Base-by-base conservation (phyloP, 1,140 invertebrate genomes). In the Mactra quadrangularis region DNA sequence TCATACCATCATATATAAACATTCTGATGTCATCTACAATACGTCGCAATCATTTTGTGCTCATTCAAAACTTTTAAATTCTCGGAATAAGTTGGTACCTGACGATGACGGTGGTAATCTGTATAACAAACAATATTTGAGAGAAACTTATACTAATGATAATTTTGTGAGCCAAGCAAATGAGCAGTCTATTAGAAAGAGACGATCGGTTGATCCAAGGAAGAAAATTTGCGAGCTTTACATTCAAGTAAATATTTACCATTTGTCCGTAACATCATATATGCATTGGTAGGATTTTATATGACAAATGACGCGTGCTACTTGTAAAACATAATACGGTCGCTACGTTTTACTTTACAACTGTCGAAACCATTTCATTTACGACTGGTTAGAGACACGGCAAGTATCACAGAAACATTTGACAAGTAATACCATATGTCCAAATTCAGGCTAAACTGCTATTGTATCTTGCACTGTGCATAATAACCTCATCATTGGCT, bases 181-280 rank as follows among this genome's bases (percentile, higher is more conserved):
- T n/a, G n/a, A n/a, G n/a, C n/a, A n/a, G n/a, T n/a, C n/a, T n/a
- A n/a, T 13, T 79, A 94, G 95, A 92, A 95, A 96, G 92, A 93
- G 96, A 86, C 94, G 96, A 25, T 96, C 95, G 0, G 95, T 97
- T 19, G 96, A 97, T 93, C 96, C 96, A 0, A 94, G 95, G 71
- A 95, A 94, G 88, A 95, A 94, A 17, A 95, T 94, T 0, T 98
- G 97, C 90, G 97, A 98, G 95, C 93, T 99, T 19, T 99, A 98
- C 93, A 94, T 98, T 84, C 97, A 81, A 66, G 77, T 81, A 47
- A n/a, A 41, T 11, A 19, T 2, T 13, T 27, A 22, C 1, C 29
- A 1, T n/a, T n/a, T n/a, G n/a, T n/a, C 27, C n/a, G n/a, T n/a
- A n/a, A n/a, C n/a, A 4, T 4, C 2, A 4, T 27, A 25, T 2